Conservation (phyloP, 23 tunicate species). For the Ascidia mentula region DNA sequence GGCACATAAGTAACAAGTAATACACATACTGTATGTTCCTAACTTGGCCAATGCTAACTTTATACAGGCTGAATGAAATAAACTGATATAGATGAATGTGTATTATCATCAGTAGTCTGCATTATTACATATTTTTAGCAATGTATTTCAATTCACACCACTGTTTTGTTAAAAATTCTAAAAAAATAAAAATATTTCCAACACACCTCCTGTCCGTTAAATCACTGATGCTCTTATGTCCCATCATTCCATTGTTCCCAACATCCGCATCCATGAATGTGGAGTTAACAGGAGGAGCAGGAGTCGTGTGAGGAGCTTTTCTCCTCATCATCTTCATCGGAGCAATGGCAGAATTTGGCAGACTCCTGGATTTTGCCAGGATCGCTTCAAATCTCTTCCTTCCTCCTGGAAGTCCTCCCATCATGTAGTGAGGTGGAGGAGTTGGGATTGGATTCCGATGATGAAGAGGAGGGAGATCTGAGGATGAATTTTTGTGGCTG, state of each 20-base stretch:
- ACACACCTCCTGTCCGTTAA: conserved; percentile 50
- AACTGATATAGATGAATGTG: too few species aligned
- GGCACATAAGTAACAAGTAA: too few species aligned
- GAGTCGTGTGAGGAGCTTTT: conserved; percentile 55
- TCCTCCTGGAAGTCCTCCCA: conserved; percentile 94
- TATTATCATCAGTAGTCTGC: too few species aligned
- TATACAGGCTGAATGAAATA: too few species aligned
- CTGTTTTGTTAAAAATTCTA: not conserved
- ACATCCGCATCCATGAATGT: conserved; percentile 35
- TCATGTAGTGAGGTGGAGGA: conserved; percentile 88
- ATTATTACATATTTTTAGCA: too few species aligned
- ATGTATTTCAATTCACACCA: not conserved
- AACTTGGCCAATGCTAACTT: too few species aligned
- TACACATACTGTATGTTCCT: too few species aligned
- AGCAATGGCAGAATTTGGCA: conserved; percentile 81
- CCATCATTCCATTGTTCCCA: conserved; percentile 26
- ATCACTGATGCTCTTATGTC: conserved; percentile 84
- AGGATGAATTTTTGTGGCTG: not conserved
- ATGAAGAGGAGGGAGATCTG: conserved; percentile 70
- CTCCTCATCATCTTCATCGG: conserved; percentile 19
- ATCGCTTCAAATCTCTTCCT: conserved; percentile 91
- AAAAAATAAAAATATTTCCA: not conserved
- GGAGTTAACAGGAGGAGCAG: conserved; percentile 51
- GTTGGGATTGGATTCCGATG: conserved; percentile 39
- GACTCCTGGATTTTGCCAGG: conserved; percentile 78